phyloP scores from a whole-genome alignment of 2,888 invertebrate species.

The Eupithecia insigniata region DNA sequence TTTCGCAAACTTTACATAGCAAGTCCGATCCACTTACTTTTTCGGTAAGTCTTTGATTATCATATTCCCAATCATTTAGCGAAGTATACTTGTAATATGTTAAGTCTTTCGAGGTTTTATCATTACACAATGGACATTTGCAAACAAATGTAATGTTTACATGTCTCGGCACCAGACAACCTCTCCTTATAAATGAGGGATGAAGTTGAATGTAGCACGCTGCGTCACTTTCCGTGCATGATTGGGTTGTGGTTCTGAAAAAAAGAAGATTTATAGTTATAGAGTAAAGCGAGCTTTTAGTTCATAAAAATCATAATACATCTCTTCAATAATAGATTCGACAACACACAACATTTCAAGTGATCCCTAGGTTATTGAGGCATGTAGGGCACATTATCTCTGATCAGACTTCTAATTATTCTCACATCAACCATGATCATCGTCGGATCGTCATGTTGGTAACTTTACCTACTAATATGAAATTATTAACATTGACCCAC shows the following conservation, averaged over 20 bases:
- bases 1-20: slow-evolving; percentile 67
- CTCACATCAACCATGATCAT: background rate
- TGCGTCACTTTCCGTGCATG: slow-evolving; percentile 55
- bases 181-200: slow-evolving; percentile 65
- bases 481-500: no score
- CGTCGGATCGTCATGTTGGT: no score
- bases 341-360: background rate
- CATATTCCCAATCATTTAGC: slow-evolving; percentile 66
- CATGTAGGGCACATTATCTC: background rate
- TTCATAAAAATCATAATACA: background rate
- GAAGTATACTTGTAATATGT: slow-evolving; percentile 61
- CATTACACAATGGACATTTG: slow-evolving; percentile 73
- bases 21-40: slow-evolving; percentile 53
- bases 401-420: background rate
- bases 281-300: background rate
- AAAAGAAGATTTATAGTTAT: background rate
- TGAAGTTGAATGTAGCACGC: slow-evolving; percentile 65
- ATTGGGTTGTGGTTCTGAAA: slow-evolving; percentile 48
- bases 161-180: slow-evolving; percentile 59
- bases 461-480: background rate
- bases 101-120: slow-evolving; percentile 61
- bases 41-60: slow-evolving; percentile 60
- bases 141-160: slow-evolving; percentile 68
- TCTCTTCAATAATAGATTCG: background rate
- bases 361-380: background rate